These are phyloP conservation scores for Notothenia rossii DNA, from an alignment of 2,113 vertebrate genomes.

Conservation along the genomic window DNA sequence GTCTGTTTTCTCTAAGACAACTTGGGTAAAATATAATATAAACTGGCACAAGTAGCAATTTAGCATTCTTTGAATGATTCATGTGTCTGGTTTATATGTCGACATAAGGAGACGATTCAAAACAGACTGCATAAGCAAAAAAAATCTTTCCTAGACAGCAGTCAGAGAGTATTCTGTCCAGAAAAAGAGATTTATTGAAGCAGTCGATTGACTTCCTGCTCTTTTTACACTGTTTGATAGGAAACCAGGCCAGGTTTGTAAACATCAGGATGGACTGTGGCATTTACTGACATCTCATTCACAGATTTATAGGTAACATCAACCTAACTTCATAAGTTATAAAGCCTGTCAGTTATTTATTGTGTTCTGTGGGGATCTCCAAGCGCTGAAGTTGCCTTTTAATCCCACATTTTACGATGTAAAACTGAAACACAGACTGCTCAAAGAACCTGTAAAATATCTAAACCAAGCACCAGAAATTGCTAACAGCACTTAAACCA, in stretches of 20 bases:
- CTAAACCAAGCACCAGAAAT: neutral
- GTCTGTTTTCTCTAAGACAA: neutral
- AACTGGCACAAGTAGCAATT: neutral
- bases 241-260: neutral
- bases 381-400: neutral
- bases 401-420: neutral
- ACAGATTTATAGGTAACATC: constrained; percentile 1
- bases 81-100: neutral
- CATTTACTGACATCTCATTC: neutral
- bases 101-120: too few relatives aligned
- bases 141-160: neutral
- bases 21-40: neutral
- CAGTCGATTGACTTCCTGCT: neutral
- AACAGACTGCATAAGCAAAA: neutral
- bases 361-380: neutral
- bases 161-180: neutral
- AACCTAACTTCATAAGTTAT: neutral
- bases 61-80: neutral
- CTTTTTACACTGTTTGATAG: neutral
- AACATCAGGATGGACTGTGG: neutral
- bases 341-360: neutral
- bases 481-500: neutral
- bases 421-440: constrained; percentile 7
- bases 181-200: neutral
- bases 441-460: neutral